These are phyloP conservation scores for Chauna torquata DNA, from an alignment of 2,113 vertebrate species.

Conservation along the genomic window DNA sequence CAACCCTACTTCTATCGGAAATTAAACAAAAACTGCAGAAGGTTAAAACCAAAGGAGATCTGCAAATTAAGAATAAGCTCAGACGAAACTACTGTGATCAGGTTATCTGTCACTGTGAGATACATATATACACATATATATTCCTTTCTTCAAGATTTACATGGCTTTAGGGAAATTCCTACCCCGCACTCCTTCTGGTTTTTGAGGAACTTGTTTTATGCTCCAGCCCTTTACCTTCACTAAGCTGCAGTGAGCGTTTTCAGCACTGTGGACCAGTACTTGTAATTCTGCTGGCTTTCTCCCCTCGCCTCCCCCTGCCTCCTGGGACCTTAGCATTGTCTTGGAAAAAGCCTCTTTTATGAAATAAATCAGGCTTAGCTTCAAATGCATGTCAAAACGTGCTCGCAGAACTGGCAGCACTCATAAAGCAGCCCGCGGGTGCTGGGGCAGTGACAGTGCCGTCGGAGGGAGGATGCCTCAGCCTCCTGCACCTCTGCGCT, in stretches of 20 bases:
- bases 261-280: background rate
- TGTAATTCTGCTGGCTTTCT: background rate
- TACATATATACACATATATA: background rate
- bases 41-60: background rate
- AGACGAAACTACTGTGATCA: background rate
- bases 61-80: background rate
- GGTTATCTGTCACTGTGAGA: background rate
- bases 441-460: background rate
- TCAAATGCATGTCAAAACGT: background rate
- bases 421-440: background rate
- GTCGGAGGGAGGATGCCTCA: rapidly evolving
- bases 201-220: background rate
- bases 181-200: background rate
- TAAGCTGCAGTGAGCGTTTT: background rate
- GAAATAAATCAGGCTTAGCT: background rate
- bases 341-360: background rate
- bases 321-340: background rate
- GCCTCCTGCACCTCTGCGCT: background rate
- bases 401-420: background rate
- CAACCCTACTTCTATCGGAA: background rate
- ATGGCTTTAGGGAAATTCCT: background rate
- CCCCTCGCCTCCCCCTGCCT: background rate
- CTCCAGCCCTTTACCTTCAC: background rate
- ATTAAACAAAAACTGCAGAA: background rate
- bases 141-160: background rate